Base-by-base conservation (phyloP, 2,888 invertebrate species). In the Euplexia lucipara region DNA sequence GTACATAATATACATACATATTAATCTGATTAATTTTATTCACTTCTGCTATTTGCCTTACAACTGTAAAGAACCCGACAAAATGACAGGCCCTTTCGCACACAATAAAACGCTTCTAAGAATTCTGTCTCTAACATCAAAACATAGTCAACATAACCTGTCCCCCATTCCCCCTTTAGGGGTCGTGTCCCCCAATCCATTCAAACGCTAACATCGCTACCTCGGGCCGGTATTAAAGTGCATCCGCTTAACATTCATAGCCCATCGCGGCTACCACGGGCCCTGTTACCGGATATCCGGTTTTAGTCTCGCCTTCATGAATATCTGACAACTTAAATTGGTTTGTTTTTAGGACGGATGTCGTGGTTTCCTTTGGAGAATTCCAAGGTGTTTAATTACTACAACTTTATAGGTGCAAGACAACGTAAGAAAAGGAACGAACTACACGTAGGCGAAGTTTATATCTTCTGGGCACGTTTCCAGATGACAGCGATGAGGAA, bases 281-380 rank as follows among this genome's bases (percentile, higher is more conserved):
- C 64, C 18, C 42, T 35, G 78, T 72, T 42, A 57, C 44, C 59
- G 73, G 78, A 77, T 30, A 71, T 74, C 73, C 78, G 54, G 61
- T 67, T 62, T 62, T 47, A 59, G 49, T 54, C 42, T 34, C 54
- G 54, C 48, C 37, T 57, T 35, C 74, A 73, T 78, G 74, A 78
- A 78, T 75, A 67, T 47, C 57, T 45, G 74, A 62, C 56, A 58
- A 47, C 35, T 73, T 57, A 73, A 74, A 72, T 72, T 72, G 52
- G 67, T 67, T 66, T 66, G 54, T 73, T 70, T 60, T 56, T 42
- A 42, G 12, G 14, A 16, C 64, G 37, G 45, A 54, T n/a, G 26
- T 32, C 37, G 2, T 22, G 7, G 18, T 34, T 52, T 16, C 8
- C 35, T 51, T 63, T 30, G 12, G n/a, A 5, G 32, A 49, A 60